phyloP scores from a whole-genome alignment of 2,888 invertebrate genomes.

The Agrilus biguttatus region DNA sequence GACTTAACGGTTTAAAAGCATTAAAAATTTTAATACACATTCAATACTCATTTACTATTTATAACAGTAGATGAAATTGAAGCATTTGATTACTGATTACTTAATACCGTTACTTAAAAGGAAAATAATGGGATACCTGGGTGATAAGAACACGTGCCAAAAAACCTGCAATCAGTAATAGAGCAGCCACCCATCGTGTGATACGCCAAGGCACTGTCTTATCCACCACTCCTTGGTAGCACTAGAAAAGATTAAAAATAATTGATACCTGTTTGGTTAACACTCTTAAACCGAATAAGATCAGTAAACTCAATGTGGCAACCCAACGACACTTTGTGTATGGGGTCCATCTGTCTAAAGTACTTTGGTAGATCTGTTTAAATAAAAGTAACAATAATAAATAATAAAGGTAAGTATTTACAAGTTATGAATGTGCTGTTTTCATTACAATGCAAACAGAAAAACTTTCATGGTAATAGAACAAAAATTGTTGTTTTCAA shows the following conservation, averaged over 20 bases:
- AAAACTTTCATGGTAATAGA: too few species aligned
- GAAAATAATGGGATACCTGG: slow-evolving; percentile 25
- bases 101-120: slow-evolving; percentile 1
- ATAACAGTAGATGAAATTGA: slow-evolving; percentile 4
- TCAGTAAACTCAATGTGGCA: slow-evolving; percentile 52
- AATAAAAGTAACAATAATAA: slow-evolving; percentile 4
- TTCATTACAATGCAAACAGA: too few species aligned
- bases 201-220: slow-evolving; percentile 33
- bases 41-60: not conserved
- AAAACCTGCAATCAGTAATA: slow-evolving; percentile 28
- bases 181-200: slow-evolving; percentile 29
- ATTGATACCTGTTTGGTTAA: slow-evolving; percentile 61
- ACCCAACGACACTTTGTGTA: slow-evolving; percentile 69
- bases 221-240: slow-evolving; percentile 36
- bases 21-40: not conserved
- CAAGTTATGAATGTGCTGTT: too few species aligned
- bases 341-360: slow-evolving; percentile 78
- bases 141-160: slow-evolving; percentile 31
- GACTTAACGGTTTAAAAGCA: not conserved
- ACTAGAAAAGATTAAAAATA: slow-evolving; percentile 27
- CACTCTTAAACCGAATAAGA: slow-evolving; percentile 67
- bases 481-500: too few species aligned
- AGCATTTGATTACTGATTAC: not conserved
- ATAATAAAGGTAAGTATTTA: not conserved
- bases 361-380: slow-evolving; percentile 62